phyloP scores from a whole-genome alignment of 1,140 invertebrate species.

The Drosophila sechellia region DNA sequence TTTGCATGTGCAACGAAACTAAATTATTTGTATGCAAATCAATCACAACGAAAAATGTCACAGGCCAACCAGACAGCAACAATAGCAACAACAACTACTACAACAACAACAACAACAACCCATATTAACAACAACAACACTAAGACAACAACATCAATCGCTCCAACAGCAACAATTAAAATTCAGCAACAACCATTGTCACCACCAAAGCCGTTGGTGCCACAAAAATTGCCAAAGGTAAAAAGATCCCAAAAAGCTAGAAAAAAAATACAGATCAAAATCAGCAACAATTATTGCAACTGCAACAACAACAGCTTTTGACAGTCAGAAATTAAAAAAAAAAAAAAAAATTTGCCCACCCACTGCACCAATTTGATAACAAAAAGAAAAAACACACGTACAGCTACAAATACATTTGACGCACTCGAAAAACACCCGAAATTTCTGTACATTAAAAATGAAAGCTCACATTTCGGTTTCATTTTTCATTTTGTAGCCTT shows the following conservation, averaged over 20 bases:
- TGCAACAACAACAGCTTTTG: constrained; percentile 45
- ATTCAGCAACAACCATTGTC: constrained; percentile 84
- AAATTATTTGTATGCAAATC: constrained; percentile 53
- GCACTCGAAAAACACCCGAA: constrained; percentile 2
- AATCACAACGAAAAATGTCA: constrained; percentile 46
- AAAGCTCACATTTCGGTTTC: constrained; percentile 14
- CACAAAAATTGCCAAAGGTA: constrained; percentile 83
- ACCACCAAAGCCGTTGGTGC: constrained; percentile 83
- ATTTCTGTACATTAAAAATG: neutral
- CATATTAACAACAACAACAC: constrained; percentile 66
- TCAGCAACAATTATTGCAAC: constrained; percentile 36
- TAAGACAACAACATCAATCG: constrained; percentile 56
- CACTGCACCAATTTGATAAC: constrained; percentile 10
- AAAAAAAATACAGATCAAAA: constrained; percentile 33
- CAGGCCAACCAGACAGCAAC: constrained; percentile 57
- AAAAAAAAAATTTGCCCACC: neutral
- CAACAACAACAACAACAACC: constrained; percentile 58
- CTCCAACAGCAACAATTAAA: constrained; percentile 71
- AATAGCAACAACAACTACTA: constrained; percentile 52
- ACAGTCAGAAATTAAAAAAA: constrained; percentile 32
- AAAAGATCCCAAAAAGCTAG: constrained; percentile 50
- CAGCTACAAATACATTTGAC: constrained; percentile 13
- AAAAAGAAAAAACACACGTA: constrained; percentile 13
- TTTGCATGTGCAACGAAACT: constrained; percentile 64
- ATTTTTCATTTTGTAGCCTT: constrained; percentile 2